phyloP scores from a whole-genome alignment of 2,113 vertebrate species.

The Thoracochromis brauschi region DNA sequence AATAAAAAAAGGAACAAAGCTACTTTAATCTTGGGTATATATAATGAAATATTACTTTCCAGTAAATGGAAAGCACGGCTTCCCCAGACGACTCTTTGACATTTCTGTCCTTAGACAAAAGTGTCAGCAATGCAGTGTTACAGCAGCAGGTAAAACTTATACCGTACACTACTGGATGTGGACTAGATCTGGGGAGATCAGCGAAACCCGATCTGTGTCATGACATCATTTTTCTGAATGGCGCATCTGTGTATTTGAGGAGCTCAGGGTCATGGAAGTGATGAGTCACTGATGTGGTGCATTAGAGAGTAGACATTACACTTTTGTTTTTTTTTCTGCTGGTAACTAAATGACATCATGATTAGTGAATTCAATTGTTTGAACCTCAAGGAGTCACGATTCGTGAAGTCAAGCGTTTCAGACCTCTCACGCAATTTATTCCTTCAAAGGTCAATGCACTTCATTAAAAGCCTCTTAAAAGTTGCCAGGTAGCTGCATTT shows the following conservation, averaged over 20 bases:
- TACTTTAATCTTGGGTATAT: background rate
- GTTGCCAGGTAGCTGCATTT: background rate
- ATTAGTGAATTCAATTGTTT: background rate
- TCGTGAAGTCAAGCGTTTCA: background rate
- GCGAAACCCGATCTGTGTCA: conserved; percentile 28
- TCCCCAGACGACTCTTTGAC: background rate
- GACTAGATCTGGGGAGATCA: conserved; percentile 11
- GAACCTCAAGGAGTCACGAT: background rate
- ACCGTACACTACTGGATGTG: background rate
- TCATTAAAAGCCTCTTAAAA: background rate
- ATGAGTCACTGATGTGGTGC: conserved; percentile 40
- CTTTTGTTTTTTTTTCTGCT: background rate
- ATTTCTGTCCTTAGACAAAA: background rate
- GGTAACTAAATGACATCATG: background rate
- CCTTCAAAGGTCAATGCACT: background rate
- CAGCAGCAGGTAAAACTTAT: background rate
- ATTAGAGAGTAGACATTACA: background rate
- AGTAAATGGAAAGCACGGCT: background rate
- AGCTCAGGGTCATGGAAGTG: conserved; percentile 36
- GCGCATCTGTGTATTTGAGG: conserved; percentile 1
- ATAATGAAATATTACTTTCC: background rate
- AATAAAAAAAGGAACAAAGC: background rate
- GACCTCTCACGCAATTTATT: background rate
- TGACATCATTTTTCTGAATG: conserved; percentile 36
- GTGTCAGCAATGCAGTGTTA: background rate